Evolutionary conservation across 2,113 vertebrate genomes (phyloP).

Genomic region (Potamarius usumacintae): DNA sequence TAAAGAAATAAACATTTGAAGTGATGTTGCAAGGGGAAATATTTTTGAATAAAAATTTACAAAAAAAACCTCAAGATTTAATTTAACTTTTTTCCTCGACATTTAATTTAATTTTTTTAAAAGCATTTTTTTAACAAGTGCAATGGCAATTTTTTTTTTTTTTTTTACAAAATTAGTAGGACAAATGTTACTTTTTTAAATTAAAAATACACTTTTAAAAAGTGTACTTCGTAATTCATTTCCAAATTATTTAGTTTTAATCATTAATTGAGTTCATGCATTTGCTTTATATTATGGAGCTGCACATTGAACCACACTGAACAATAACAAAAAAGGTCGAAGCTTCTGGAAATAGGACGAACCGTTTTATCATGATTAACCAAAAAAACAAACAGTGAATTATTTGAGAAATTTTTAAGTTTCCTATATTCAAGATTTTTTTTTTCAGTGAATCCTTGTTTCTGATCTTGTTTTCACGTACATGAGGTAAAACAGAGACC

Average conservation of each 20-base stretch:
- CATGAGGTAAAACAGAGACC: no score
- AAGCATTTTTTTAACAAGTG: no score
- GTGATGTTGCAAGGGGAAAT: no score
- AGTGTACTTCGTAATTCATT: not conserved
- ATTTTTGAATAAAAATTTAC: no score
- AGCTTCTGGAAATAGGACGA: not conserved
- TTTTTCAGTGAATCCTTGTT: not conserved
- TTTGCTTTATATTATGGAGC: not conserved
- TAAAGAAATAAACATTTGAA: no score
- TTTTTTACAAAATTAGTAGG: no score
- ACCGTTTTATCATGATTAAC: not conserved
- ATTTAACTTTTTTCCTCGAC: no score
- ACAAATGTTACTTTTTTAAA: not conserved
- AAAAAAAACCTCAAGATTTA: no score
- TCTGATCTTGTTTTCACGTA: not conserved
- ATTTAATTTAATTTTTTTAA: no score
- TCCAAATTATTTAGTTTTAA: not conserved
- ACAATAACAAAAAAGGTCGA: not conserved
- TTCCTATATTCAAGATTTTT: not conserved
- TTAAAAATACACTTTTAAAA: no score
- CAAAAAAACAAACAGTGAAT: not conserved
- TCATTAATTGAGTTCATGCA: not conserved
- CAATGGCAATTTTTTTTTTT: no score
- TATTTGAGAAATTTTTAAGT: not conserved
- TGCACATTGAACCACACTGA: not conserved